Conservation (phyloP, 2,888 invertebrate genomes). For the Andrena flavipes region DNA sequence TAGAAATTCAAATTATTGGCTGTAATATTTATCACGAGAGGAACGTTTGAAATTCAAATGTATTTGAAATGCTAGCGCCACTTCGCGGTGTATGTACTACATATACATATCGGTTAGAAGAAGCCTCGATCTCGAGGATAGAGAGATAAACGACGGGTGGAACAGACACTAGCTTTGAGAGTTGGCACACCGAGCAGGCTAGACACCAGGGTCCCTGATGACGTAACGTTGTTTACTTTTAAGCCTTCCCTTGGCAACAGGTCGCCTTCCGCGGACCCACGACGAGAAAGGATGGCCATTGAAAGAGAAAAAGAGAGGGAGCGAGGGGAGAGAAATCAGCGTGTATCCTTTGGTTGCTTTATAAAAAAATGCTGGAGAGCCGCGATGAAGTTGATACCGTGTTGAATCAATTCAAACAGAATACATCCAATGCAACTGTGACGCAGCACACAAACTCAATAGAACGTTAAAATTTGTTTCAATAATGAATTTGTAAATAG, state of each 20-base stretch:
- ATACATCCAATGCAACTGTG: background rate
- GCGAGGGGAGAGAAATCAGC: constrained; percentile 17
- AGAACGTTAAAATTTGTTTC: too few species aligned
- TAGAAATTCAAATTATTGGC: too few species aligned
- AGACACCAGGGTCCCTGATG: constrained; percentile 71
- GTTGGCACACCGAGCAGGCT: constrained; percentile 37
- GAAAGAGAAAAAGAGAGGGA: background rate
- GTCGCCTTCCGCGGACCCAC: constrained; percentile 74
- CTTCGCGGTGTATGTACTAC: constrained; percentile 13
- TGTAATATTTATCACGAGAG: background rate
- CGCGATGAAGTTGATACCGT: background rate
- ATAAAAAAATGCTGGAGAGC: constrained; percentile 5
- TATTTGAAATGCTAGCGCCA: background rate
- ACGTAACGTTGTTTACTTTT: constrained; percentile 83
- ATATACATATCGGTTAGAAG: constrained; percentile 24
- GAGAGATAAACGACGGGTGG: constrained; percentile 47
- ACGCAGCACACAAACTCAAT: too few species aligned
- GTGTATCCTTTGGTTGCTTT: background rate
- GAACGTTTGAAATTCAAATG: background rate
- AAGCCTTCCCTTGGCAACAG: constrained; percentile 82
- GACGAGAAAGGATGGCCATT: constrained; percentile 22
- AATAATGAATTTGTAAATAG: too few species aligned
- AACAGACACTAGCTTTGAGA: constrained; percentile 51
- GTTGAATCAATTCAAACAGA: background rate
- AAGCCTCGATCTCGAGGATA: constrained; percentile 43